phyloP scores from a whole-genome alignment of 2,797 vertebrate genomes.

The Salmo trutta region DNA sequence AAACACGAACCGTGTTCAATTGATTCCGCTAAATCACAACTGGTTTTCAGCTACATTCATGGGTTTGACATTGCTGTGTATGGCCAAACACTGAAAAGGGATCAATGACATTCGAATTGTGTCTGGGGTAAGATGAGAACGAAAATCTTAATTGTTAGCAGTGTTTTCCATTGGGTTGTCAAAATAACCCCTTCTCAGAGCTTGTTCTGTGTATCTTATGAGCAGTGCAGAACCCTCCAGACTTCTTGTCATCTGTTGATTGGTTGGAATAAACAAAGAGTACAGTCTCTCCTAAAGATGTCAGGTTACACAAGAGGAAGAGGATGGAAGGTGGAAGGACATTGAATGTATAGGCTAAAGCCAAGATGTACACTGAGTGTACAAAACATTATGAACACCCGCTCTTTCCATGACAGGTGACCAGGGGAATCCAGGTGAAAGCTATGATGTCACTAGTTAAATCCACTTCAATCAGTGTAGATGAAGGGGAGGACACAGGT shows the following conservation, averaged over 20 bases:
- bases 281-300: neutral
- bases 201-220: neutral
- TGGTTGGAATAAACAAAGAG: neutral
- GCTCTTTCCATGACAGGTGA: too few species aligned
- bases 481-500: too few species aligned
- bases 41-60: slow-evolving; percentile 14
- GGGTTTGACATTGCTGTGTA: slow-evolving; percentile 33
- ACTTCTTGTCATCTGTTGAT: neutral
- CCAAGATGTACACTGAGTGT: neutral
- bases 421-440: too few species aligned
- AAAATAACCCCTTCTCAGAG: slow-evolving; percentile 33
- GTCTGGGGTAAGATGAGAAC: slow-evolving; percentile 16
- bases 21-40: slow-evolving; percentile 42
- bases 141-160: slow-evolving; percentile 1
- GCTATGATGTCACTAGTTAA: too few species aligned
- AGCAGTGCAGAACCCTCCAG: neutral
- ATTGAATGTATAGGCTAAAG: neutral
- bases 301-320: neutral
- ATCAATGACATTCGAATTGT: slow-evolving; percentile 13
- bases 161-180: neutral
- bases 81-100: slow-evolving; percentile 44
- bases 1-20: slow-evolving; percentile 32
- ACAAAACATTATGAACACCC: too few species aligned
- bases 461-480: too few species aligned
- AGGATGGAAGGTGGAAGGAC: neutral